Base-by-base conservation (phyloP, 2,113 vertebrate genomes). In the Corvus hawaiiensis region DNA sequence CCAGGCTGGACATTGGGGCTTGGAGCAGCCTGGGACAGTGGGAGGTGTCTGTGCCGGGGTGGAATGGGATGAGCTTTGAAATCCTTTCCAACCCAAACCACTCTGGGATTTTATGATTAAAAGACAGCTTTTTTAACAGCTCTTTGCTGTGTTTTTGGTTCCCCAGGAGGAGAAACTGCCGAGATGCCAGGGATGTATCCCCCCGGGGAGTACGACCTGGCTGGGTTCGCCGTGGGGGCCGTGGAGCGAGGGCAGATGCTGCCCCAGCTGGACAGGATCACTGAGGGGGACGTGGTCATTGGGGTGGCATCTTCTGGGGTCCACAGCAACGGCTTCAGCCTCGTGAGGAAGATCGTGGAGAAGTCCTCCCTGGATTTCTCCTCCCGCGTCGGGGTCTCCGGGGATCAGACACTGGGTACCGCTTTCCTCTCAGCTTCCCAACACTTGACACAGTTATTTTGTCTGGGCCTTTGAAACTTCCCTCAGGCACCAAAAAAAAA, bases 321-420 rank as follows among this genome's bases (percentile, higher is more conserved):
- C 30, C 99, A 99, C 95, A 99, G 99, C 98, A 99, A 99, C 16
- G 99, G 99, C 32, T 99, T 98, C 95, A 99, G 99, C 93, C 98
- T 99, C 32, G 99, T 99, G 19, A 98, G 99, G 84, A 99, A 98
- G 96, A 98, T 99, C 17, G 97, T 99, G 66, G 98, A 99, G 84
- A 97, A 96, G 18, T 97, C 98, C 7, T 82, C 96, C 1, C 97
- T 99, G 3, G 95, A 97, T 86, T 99, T 98, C 97, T 98, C 97
- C 77, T 98, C 98, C 35, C 98, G 98, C 6, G 98, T 98, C 3
- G 97, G 97, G 3, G 95, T 96, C n/a, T 94, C 93, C 4, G 88
- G 97, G 8, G 97, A 97, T 43, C 98, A 98, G 96, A 99, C 98
- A 1, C 63, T 99, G 37, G 99, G 99, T 99, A 97, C 74, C 2